These are phyloP conservation scores for Lasioglossum figueresi DNA, from an alignment of 2,888 invertebrate genomes.

Conservation along the genomic window DNA sequence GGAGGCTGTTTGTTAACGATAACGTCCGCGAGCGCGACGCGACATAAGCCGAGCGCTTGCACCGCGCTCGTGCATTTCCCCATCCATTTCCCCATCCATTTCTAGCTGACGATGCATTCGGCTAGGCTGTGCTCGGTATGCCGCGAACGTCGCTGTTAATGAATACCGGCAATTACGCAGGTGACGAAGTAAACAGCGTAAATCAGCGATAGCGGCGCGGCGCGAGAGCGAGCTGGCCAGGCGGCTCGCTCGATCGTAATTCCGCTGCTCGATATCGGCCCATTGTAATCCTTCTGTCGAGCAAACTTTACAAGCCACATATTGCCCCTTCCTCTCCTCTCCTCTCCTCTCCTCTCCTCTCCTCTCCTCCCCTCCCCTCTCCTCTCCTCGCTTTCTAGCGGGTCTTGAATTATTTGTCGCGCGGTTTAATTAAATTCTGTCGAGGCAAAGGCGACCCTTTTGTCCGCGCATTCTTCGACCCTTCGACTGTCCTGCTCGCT, in stretches of 20 bases:
- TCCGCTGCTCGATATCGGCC: constrained; percentile 21
- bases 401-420: not conserved
- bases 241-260: constrained; percentile 33
- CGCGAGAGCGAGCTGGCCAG: not conserved
- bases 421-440: constrained; percentile 4
- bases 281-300: constrained; percentile 19
- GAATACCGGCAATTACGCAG: constrained; percentile 46
- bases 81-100: constrained; percentile 28
- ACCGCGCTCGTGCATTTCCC: constrained; percentile 18
- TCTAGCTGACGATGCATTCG: constrained; percentile 21
- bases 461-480: constrained; percentile 3
- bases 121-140: constrained; percentile 36
- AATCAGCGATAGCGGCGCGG: constrained; percentile 38
- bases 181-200: constrained; percentile 47
- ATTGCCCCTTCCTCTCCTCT: not conserved
- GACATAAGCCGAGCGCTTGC: constrained; percentile 9
- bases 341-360: no score
- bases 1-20: constrained; percentile 23
- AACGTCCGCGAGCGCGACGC: not conserved
- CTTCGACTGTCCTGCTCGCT: not conserved
- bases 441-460: not conserved
- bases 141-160: constrained; percentile 36
- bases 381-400: not conserved
- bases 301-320: not conserved
- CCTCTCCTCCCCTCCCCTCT: not conserved